These are phyloP conservation scores for Ptilorrhoa leucosticta DNA, from an alignment of 2,113 vertebrate species.

Conservation along the genomic window DNA sequence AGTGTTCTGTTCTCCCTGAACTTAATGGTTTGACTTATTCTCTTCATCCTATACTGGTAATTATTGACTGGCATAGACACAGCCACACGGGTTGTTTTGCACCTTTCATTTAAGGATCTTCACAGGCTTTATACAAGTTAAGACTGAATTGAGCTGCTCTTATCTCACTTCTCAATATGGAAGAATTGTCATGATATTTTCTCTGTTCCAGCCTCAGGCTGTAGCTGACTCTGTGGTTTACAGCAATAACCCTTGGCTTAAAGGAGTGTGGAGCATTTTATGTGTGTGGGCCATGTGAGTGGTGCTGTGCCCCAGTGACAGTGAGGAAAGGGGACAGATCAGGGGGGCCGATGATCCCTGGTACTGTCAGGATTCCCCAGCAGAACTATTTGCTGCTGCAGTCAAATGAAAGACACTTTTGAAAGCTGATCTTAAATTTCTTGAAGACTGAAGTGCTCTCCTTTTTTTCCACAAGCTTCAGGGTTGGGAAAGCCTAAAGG, in stretches of 20 bases:
- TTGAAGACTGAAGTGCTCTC: neutral
- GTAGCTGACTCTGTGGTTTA: neutral
- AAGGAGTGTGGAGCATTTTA: neutral
- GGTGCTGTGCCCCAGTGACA: neutral
- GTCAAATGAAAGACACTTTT: neutral
- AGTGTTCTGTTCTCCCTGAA: neutral
- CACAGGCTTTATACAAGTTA: neutral
- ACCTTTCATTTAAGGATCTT: neutral
- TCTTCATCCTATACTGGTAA: neutral
- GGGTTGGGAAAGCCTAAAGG: neutral
- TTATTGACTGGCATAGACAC: neutral
- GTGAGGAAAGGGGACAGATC: neutral
- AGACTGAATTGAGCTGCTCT: neutral
- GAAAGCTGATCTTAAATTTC: neutral
- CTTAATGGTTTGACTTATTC: neutral
- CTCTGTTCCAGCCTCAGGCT: neutral
- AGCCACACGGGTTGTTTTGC: neutral
- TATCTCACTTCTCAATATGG: neutral
- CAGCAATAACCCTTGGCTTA: neutral
- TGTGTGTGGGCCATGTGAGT: neutral
- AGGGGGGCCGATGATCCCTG: neutral
- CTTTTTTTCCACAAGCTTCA: neutral
- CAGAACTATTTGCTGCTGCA: neutral
- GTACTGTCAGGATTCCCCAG: neutral
- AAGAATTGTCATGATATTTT: neutral